Percentiles rank a stretch among this genome's conserved stretches.
Conservation (phyloP, 2,797 vertebrate species). For the Philypnodon macrostomus region DNA sequence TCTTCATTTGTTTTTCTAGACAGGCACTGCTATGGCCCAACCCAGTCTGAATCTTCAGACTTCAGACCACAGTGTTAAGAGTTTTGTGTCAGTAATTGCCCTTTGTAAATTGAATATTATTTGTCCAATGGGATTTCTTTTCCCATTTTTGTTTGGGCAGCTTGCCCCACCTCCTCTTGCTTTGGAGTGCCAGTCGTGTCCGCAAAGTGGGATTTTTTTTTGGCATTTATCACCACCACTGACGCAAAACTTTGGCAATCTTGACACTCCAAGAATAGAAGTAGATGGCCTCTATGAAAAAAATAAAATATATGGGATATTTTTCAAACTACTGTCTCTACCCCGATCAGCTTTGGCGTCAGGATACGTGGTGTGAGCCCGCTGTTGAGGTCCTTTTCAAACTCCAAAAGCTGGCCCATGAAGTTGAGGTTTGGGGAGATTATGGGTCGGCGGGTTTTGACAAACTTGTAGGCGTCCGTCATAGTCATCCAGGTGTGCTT, state of each 20-base stretch:
- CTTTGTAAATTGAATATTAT: constrained; percentile 33
- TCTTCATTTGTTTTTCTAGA: constrained; percentile 51
- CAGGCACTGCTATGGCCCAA: constrained; percentile 70
- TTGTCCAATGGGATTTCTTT: constrained; percentile 45
- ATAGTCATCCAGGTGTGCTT: constrained; percentile 99
- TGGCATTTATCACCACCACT: constrained; percentile 59
- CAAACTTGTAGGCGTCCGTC: constrained; percentile 98
- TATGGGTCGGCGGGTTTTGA: constrained; percentile 95
- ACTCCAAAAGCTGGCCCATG: constrained; percentile 98
- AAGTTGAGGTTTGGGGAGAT: constrained; percentile 99
- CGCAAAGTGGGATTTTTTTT: constrained; percentile 61
- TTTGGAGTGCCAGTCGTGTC: constrained; percentile 57
- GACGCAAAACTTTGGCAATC: constrained; percentile 58
- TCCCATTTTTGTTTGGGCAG: constrained; percentile 46
- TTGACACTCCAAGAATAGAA: constrained; percentile 51
- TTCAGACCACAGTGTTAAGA: constrained; percentile 60
- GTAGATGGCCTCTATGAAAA: constrained; percentile 24
- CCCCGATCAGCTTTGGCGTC: constrained; percentile 91
- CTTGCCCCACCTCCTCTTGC: constrained; percentile 43
- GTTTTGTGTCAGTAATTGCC: constrained; percentile 51
- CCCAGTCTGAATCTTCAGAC: constrained; percentile 60
- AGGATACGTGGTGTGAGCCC: constrained; percentile 95
- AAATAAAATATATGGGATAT: constrained; percentile 12
- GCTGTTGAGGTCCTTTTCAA: constrained; percentile 96
- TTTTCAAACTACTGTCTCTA: constrained; percentile 89